Percentiles rank a stretch among this genome's conserved stretches.
These are phyloP conservation scores for Parapristionchus giblindavisi DNA, from an alignment of 2,888 invertebrate genomes.

Conservation along the genomic window DNA sequence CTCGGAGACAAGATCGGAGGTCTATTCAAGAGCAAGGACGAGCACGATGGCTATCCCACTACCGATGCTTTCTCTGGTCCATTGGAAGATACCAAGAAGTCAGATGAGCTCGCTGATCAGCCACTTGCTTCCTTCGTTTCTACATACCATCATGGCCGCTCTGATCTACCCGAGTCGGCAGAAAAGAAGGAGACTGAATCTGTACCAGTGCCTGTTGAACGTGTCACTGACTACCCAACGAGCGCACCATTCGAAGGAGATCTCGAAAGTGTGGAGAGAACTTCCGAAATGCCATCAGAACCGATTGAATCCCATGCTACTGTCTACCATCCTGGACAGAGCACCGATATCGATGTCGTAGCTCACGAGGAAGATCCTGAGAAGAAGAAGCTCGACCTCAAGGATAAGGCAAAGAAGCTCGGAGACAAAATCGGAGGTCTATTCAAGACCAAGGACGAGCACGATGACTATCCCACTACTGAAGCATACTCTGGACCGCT, in stretches of 20 bases:
- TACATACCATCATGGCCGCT: not conserved
- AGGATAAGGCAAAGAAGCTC: conserved; percentile 6
- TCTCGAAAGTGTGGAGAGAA: too few relatives aligned
- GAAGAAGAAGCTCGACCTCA: conserved; percentile 20
- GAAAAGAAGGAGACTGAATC: too few relatives aligned
- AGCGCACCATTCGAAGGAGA: too few relatives aligned
- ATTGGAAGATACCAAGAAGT: not conserved
- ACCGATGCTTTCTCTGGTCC: not conserved
- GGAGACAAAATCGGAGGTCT: conserved; percentile 14
- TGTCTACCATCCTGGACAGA: too few relatives aligned
- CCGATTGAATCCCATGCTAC: too few relatives aligned
- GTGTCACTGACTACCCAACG: too few relatives aligned
- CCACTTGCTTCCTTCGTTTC: not conserved
- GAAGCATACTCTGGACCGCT: not conserved
- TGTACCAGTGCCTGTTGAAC: too few relatives aligned
- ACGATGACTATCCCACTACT: not conserved
- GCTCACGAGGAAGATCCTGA: conserved; percentile 1
- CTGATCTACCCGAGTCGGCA: not conserved
- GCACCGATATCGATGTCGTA: not conserved
- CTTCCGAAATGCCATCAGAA: too few relatives aligned
- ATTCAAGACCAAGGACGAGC: conserved; percentile 17
- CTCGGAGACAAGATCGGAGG: conserved; percentile 2
- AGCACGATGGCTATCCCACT: not conserved
- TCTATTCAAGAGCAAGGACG: not conserved
- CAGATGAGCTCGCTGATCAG: not conserved